These are phyloP conservation scores for Microtus montanus DNA, from an alignment of 2,113 vertebrate genomes.

Conservation along the genomic window DNA sequence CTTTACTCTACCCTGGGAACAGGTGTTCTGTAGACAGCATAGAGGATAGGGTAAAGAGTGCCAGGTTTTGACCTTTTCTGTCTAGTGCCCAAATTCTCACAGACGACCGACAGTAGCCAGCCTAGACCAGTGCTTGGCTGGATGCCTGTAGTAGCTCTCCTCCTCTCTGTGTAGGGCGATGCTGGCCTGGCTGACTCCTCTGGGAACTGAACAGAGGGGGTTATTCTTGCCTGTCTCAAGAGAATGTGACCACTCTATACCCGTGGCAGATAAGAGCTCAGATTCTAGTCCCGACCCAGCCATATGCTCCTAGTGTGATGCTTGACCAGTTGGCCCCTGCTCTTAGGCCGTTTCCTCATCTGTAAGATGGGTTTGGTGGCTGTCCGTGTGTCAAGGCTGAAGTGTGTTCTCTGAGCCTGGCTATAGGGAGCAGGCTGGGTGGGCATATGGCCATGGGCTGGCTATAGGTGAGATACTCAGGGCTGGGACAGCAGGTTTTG, in stretches of 20 bases:
- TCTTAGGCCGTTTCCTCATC: too few relatives aligned
- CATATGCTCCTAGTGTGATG: background rate
- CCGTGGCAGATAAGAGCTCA: too few relatives aligned
- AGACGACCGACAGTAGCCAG: background rate
- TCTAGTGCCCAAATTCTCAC: background rate
- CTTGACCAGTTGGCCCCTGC: background rate
- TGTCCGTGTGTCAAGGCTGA: background rate
- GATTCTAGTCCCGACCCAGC: background rate
- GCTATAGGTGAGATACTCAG: background rate
- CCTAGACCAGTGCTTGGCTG: background rate
- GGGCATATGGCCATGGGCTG: background rate
- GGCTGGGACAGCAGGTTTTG: background rate
- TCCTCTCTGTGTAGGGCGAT: background rate
- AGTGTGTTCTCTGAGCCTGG: background rate
- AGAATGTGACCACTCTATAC: background rate
- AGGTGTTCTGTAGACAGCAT: background rate
- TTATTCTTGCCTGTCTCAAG: background rate
- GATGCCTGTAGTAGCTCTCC: background rate
- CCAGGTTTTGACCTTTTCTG: background rate
- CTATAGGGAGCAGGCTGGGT: background rate
- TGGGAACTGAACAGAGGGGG: background rate
- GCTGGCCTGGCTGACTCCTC: background rate
- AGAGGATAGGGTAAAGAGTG: background rate
- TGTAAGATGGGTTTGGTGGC: background rate
- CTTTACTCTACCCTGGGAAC: background rate